A percentile compares a stretch with the other conserved stretches of the same genome.
Conservation (phyloP, 2,113 vertebrate genomes). For the Loxodonta africana region DNA sequence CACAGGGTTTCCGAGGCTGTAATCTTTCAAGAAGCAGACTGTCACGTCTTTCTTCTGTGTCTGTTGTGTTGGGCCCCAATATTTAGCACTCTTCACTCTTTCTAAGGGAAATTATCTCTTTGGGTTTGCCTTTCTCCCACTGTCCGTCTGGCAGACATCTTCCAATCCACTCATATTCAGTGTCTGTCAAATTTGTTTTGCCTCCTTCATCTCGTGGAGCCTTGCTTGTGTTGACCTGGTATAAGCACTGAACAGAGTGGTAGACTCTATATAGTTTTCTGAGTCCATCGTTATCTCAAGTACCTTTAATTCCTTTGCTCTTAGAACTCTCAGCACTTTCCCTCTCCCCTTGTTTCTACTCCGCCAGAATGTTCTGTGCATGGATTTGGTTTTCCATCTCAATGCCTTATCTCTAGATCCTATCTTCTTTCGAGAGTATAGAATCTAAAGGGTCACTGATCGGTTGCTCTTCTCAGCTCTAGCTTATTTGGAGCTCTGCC, state of each 20-base stretch:
- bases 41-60: neutral
- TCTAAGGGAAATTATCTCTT: neutral
- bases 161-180: neutral
- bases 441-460: neutral
- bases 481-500: neutral
- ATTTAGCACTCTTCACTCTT: neutral
- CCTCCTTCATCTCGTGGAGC: neutral
- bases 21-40: too few relatives aligned
- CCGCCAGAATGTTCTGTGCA: neutral
- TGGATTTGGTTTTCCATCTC: slow-evolving; percentile 18
- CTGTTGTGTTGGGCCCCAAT: neutral
- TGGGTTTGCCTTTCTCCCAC: neutral
- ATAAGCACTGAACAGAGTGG: neutral
- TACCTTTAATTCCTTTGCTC: slow-evolving; percentile 40
- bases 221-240: neutral
- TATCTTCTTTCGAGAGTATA: neutral
- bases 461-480: neutral
- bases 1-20: too few relatives aligned
- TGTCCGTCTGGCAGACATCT: neutral
- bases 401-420: neutral
- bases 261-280: slow-evolving; percentile 13
- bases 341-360: neutral
- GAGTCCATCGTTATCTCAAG: slow-evolving; percentile 24
- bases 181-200: neutral
- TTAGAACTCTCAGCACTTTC: neutral